Base-by-base conservation (phyloP, 2,797 vertebrate species). In the Xiphorhynchus erythropygius region DNA sequence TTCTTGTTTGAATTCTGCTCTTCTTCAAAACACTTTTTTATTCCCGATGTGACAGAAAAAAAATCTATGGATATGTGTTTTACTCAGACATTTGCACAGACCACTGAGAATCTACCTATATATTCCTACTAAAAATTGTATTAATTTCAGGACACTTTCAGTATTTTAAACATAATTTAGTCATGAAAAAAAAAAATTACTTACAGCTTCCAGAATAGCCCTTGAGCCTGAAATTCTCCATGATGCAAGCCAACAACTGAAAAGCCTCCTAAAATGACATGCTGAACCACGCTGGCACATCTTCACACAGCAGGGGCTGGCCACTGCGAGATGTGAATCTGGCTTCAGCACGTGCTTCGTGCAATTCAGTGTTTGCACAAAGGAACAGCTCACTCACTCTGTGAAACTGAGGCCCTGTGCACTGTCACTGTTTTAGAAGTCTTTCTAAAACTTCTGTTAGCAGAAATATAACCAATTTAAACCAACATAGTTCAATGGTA, bases 1-100 rank as follows among this genome's bases (percentile, higher is more conserved):
- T 56, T 73, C 35, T 92, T 46, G 23, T 80, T 78, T 78, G 22
- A 87, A 82, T 73, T 49, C 27, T 78, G 12, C 10, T 74, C 56
- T 78, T 87, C 42, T n/a, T 94, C 44, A 76, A 57, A 59, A 18
- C 3, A 28, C 2, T 12, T 32, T 79, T 32, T 74, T 41, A 12
- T 35, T 21, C 12, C 39, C 0, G 0, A 35, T 28, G 5, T n/a
- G 18, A 6, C n/a, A 64, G 27, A 47, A 23, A 25, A 70, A 65
- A 80, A 39, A 46, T 41, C 16, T 59, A 22, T 8, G 25, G 16
- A 74, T 57, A 44, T 33, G 5, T 32, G 14, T 53, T 87, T 90
- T 89, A 33, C 16, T 85, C 75, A 33, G n/a, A 42, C 22, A 10
- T 52, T 65, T 68, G 39, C 22, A 59, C 2, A 75, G 53, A 59